These are phyloP conservation scores for Pachycephus smyrnensis DNA, from an alignment of 2,888 invertebrate genomes.

Conservation along the genomic window DNA sequence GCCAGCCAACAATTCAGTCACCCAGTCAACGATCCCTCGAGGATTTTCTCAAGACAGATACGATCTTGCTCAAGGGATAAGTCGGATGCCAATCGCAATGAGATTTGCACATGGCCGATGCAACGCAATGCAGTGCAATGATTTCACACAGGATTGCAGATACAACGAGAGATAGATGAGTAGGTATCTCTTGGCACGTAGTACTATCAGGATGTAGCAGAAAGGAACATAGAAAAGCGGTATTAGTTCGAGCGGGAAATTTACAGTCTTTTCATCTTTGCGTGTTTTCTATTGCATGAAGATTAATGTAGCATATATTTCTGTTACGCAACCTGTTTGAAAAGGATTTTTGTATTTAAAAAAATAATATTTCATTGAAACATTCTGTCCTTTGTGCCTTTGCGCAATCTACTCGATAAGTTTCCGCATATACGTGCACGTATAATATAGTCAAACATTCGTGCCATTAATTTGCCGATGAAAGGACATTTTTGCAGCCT, in stretches of 20 bases:
- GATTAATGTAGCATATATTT: background rate
- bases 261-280: background rate
- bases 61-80: constrained; percentile 17
- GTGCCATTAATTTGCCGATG: constrained; percentile 11
- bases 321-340: background rate
- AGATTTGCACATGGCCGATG: constrained; percentile 25
- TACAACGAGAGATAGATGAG: constrained; percentile 19
- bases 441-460: background rate
- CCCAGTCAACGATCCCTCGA: constrained; percentile 7
- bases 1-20: constrained; percentile 24
- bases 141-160: constrained; percentile 18
- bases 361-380: background rate
- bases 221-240: background rate
- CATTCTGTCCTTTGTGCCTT: background rate
- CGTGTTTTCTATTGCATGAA: background rate
- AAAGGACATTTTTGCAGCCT: constrained; percentile 12
- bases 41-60: constrained; percentile 18
- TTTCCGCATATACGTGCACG: background rate
- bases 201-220: background rate
- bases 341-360: background rate
- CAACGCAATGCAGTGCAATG: constrained; percentile 11
- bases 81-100: constrained; percentile 42
- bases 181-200: background rate
- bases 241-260: background rate
- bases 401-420: background rate